phyloP scores from a whole-genome alignment of 2,113 vertebrate species.

The Tenebrosternarchus preto region DNA sequence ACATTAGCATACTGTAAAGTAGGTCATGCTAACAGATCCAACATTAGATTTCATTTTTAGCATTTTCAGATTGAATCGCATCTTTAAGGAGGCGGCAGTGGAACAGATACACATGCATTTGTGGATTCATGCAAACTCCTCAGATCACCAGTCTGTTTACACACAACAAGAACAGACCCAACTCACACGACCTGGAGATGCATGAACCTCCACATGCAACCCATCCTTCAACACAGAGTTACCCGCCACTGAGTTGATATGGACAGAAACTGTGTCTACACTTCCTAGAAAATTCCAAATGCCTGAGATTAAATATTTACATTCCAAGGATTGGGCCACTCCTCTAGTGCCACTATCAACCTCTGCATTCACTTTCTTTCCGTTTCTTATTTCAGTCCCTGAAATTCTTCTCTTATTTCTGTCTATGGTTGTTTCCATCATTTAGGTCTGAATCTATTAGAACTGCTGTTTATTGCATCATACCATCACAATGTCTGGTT shows the following conservation, averaged over 20 bases:
- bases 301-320: no score
- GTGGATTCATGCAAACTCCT: conserved; percentile 63
- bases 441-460: no score
- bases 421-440: no score
- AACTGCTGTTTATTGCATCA: no score
- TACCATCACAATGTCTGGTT: no score
- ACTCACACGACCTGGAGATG: not conserved
- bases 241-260: not conserved
- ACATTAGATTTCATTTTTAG: not conserved
- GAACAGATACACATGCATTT: conserved; percentile 45
- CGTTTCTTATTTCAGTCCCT: no score
- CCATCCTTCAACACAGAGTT: not conserved
- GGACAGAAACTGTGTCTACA: not conserved
- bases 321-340: no score
- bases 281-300: conserved; percentile 24
- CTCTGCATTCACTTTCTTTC: no score
- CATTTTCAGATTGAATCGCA: not conserved
- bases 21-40: not conserved
- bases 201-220: not conserved
- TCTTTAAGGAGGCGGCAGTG: not conserved
- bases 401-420: no score
- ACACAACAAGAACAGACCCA: conserved; percentile 16
- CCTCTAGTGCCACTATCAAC: no score
- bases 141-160: conserved; percentile 3
- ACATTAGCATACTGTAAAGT: not conserved